A percentile compares a stretch with the other conserved stretches of the same genome.
Evolutionary conservation across 1,140 invertebrate genomes (phyloP).

Genomic region (Stegodyphus mimosarum): DNA sequence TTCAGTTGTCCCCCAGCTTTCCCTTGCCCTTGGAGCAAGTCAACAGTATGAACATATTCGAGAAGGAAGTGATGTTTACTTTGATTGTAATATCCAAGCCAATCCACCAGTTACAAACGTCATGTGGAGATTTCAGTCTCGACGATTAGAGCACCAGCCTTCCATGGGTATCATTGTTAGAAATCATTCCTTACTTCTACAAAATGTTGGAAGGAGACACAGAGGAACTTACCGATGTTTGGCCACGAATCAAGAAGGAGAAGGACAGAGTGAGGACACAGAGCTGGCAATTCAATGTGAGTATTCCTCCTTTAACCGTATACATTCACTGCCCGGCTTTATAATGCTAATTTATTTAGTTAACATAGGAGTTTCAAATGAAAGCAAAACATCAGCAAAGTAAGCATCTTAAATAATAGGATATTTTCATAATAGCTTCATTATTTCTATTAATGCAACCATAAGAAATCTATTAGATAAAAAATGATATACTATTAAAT

Average conservation of each 20-base stretch:
- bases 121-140: conserved; percentile 62
- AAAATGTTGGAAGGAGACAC: conserved; percentile 65
- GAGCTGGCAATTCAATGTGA: conserved; percentile 79
- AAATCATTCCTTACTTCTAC: conserved; percentile 74
- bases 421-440: too few relatives aligned
- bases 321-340: too few relatives aligned
- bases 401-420: too few relatives aligned
- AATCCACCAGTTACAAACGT: conserved; percentile 64
- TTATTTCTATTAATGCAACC: too few relatives aligned
- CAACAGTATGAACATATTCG: conserved; percentile 84
- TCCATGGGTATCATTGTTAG: conserved; percentile 81
- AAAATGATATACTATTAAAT: too few relatives aligned
- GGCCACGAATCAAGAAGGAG: conserved; percentile 88
- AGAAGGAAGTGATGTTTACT: conserved; percentile 85
- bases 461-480: too few relatives aligned
- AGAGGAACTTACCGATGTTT: conserved; percentile 80
- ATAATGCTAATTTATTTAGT: too few relatives aligned
- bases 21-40: conserved; percentile 83
- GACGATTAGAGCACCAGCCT: conserved; percentile 51
- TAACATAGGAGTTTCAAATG: too few relatives aligned
- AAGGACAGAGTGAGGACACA: conserved; percentile 85
- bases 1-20: conserved; percentile 85
- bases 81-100: conserved; percentile 78
- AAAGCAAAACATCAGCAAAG: too few relatives aligned
- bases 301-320: neutral